A percentile compares a stretch with the other conserved stretches of the same genome.
Conservation (phyloP, 2,888 invertebrate species). For the Aphodius granarius region DNA sequence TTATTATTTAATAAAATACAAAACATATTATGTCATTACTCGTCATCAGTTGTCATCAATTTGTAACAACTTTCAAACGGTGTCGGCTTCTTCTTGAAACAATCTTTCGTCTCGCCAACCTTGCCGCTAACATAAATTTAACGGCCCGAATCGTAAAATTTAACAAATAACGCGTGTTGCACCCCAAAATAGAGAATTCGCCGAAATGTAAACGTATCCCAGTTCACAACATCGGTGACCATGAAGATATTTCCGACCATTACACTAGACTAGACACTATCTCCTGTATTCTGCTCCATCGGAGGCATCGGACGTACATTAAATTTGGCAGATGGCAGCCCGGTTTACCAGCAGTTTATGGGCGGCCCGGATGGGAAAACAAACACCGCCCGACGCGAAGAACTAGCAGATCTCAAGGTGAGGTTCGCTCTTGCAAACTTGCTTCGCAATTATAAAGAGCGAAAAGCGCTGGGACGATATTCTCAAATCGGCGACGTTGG, state of each 20-base stretch:
- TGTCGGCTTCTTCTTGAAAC: background rate
- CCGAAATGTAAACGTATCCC: background rate
- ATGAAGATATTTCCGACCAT: background rate
- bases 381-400: background rate
- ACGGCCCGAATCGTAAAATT: background rate
- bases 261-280: no score
- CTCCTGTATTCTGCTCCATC: background rate
- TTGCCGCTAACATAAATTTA: background rate
- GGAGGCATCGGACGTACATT: background rate
- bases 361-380: background rate
- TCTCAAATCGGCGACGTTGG: no score
- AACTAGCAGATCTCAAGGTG: background rate
- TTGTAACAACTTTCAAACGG: background rate
- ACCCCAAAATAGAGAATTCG: background rate
- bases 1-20: no score
- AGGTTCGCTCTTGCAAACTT: background rate
- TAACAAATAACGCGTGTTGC: background rate
- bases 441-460: background rate
- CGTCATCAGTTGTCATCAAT: no score
- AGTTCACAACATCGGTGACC: background rate
- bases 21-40: no score
- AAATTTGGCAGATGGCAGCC: background rate
- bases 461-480: background rate
- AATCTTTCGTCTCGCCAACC: background rate
- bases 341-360: background rate